A percentile compares a stretch with the other conserved stretches of the same genome.
Evolutionary conservation across 1,140 invertebrate species (phyloP).

Genomic region (Macrosteles quadrilineatus): DNA sequence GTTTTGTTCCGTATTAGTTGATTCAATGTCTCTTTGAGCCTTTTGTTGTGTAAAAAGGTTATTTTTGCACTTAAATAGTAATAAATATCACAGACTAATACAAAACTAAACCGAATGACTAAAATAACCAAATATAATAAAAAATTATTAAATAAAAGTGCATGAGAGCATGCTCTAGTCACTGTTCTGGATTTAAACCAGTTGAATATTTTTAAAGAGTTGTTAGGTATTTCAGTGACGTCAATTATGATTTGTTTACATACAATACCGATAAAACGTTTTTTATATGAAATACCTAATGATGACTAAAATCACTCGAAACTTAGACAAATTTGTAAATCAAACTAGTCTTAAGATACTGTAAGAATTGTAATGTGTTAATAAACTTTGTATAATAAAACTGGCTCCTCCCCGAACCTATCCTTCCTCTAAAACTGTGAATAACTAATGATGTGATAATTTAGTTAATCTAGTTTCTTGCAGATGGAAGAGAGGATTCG

Average conservation of each 20-base stretch:
- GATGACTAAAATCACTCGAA: too few species aligned
- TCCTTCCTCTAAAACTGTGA: conserved; percentile 25
- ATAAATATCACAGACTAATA: not conserved
- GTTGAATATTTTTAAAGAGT: too few species aligned
- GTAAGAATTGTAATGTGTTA: conserved; percentile 4
- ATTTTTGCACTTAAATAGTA: conserved; percentile 16
- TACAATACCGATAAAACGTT: too few species aligned
- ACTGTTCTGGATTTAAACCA: not conserved
- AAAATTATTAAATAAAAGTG: conserved; percentile 9
- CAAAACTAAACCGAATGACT: not conserved
- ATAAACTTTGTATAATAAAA: conserved; percentile 16
- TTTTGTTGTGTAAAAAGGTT: conserved; percentile 18
- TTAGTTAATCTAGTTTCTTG: conserved; percentile 28
- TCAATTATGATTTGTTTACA: too few species aligned
- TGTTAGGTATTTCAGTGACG: too few species aligned
- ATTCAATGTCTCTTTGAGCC: conserved; percentile 21
- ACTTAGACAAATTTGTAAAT: not conserved
- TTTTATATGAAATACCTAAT: too few species aligned
- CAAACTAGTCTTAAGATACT: not conserved
- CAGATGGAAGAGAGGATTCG: conserved; percentile 18
- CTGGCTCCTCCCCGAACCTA: not conserved
- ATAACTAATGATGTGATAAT: conserved; percentile 33
- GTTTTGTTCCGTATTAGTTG: conserved; percentile 9
- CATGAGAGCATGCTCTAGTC: conserved; percentile 12
- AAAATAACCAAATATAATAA: not conserved